These are phyloP conservation scores for Diachasma alloeum DNA, from an alignment of 1,140 invertebrate species.

Conservation along the genomic window DNA sequence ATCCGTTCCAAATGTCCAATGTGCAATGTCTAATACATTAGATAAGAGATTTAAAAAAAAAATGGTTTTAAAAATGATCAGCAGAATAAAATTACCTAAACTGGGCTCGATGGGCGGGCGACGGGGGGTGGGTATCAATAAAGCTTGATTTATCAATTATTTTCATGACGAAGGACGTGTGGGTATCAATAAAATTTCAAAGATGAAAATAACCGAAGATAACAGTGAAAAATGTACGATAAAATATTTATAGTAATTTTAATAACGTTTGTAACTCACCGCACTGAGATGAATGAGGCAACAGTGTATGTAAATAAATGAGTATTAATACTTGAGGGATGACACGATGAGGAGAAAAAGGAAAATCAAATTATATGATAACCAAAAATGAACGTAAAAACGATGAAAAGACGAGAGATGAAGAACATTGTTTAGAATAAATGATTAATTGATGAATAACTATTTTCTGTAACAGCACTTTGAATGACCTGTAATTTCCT, in stretches of 20 bases:
- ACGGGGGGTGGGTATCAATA: not conserved
- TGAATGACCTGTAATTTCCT: not conserved
- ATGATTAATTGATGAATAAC: slow-evolving; percentile 62
- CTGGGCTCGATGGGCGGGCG: not conserved
- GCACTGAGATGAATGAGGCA: slow-evolving; percentile 31
- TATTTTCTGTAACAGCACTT: slow-evolving; percentile 39
- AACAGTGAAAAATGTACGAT: slow-evolving; percentile 57
- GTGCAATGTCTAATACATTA: slow-evolving; percentile 42
- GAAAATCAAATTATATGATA: slow-evolving; percentile 38
- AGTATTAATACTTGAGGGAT: slow-evolving; percentile 36
- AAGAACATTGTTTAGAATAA: slow-evolving; percentile 65
- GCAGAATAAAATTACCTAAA: not conserved
- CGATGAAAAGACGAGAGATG: slow-evolving; percentile 44
- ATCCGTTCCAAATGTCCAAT: slow-evolving; percentile 56
- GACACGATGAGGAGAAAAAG: slow-evolving; percentile 34
- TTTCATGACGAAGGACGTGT: slow-evolving; percentile 20
- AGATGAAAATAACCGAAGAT: slow-evolving; percentile 22
- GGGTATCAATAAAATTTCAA: slow-evolving; percentile 28
- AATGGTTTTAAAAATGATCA: not conserved
- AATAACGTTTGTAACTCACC: slow-evolving; percentile 63
- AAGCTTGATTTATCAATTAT: slow-evolving; percentile 6
- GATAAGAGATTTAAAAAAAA: slow-evolving; percentile 8
- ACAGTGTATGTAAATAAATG: slow-evolving; percentile 58
- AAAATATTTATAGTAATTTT: slow-evolving; percentile 65
- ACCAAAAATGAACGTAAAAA: slow-evolving; percentile 45